A percentile compares a stretch with the other conserved stretches of the same genome.
phyloP scores from a whole-genome alignment of 2,888 invertebrate species.

The Hyles lineata region DNA sequence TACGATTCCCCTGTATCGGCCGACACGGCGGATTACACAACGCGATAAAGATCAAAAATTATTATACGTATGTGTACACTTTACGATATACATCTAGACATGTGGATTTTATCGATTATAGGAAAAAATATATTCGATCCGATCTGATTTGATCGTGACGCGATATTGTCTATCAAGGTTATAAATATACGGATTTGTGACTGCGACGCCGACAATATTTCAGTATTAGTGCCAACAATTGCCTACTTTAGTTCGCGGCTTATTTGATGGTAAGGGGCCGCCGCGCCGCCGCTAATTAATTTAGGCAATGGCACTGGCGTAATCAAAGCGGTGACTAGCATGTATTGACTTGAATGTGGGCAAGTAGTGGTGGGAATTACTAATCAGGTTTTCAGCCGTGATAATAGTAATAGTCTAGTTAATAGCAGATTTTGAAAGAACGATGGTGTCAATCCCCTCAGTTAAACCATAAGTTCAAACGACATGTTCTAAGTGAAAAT shows the following conservation, averaged over 20 bases:
- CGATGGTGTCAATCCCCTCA: too few species aligned
- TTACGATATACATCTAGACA: slow-evolving; percentile 21
- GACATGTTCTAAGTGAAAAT: background rate
- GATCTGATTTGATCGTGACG: slow-evolving; percentile 15
- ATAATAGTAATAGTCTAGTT: too few species aligned
- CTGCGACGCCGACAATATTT: background rate
- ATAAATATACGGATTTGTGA: background rate
- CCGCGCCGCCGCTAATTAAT: too few species aligned
- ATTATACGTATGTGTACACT: slow-evolving; percentile 54
- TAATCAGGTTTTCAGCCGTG: too few species aligned
- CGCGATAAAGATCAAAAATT: slow-evolving; percentile 73
- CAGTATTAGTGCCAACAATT: background rate
- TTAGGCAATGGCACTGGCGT: too few species aligned
- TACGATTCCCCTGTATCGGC: slow-evolving; percentile 76
- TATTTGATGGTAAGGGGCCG: too few species aligned
- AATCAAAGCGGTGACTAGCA: background rate
- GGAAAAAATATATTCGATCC: slow-evolving; percentile 9
- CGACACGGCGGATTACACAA: slow-evolving; percentile 81
- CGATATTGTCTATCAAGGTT: slow-evolving; percentile 5
- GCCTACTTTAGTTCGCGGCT: too few species aligned
- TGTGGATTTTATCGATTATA: slow-evolving; percentile 21
- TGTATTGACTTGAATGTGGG: background rate
- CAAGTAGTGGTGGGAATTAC: too few species aligned
- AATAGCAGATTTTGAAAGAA: too few species aligned
- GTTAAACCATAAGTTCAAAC: background rate